A percentile compares a stretch with the other conserved stretches of the same genome.
phyloP scores from a whole-genome alignment of 2,113 vertebrate species.

The Electrona antarctica region DNA sequence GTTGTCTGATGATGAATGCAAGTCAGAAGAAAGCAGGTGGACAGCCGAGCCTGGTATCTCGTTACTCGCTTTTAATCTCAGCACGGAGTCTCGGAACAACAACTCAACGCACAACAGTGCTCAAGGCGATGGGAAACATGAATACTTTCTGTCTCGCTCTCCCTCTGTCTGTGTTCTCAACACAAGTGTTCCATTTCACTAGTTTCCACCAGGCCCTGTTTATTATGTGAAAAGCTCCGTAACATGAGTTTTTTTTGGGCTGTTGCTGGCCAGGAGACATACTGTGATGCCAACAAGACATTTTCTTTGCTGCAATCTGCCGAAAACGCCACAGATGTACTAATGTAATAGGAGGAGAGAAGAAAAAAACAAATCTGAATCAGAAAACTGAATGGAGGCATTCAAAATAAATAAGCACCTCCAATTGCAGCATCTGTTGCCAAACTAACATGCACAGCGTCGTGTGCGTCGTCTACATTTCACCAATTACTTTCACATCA shows the following conservation, averaged over 20 bases:
- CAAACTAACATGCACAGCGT: constrained; percentile 53
- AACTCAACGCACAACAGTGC: constrained; percentile 44
- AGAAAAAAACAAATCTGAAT: constrained; percentile 36
- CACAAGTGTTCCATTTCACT: constrained; percentile 70
- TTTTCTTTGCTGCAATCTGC: constrained; percentile 57
- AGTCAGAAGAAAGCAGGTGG: constrained; percentile 69
- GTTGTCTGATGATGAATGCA: constrained; percentile 68
- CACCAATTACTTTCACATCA: constrained; percentile 64
- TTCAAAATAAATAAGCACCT: constrained; percentile 56
- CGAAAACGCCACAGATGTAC: constrained; percentile 59
- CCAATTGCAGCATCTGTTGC: constrained; percentile 57
- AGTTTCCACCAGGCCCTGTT: constrained; percentile 30
- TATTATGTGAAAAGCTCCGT: constrained; percentile 10
- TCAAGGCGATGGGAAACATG: constrained; percentile 68
- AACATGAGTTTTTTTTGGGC: constrained; percentile 60
- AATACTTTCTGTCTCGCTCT: constrained; percentile 57
- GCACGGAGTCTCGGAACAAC: constrained; percentile 58
- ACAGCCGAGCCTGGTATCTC: constrained; percentile 74
- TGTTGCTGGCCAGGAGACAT: constrained; percentile 66
- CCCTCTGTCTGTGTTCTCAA: constrained; percentile 35
- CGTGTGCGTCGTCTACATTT: constrained; percentile 63
- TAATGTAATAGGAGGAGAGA: constrained; percentile 59
- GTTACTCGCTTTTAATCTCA: constrained; percentile 78
- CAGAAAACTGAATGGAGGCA: constrained; percentile 24
- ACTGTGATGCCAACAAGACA: constrained; percentile 61